Evolutionary conservation across 2,888 invertebrate species (phyloP).

Genomic region (Coelinius sp.): DNA sequence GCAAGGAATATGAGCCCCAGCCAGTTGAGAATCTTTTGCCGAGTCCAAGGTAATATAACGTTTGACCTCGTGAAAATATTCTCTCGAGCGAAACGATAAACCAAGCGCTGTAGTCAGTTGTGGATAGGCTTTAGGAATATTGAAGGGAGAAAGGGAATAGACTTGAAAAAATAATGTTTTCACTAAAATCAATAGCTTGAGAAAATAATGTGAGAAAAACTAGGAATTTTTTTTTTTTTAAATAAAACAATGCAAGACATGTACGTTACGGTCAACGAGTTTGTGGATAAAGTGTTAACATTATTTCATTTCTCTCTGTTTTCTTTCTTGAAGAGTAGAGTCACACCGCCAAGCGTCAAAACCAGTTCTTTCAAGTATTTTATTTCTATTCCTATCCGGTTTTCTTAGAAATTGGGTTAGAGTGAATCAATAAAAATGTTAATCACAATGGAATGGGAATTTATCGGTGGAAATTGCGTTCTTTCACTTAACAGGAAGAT

Average conservation of each 20-base stretch:
- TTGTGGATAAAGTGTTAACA: neutral
- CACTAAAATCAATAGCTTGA: too few relatives aligned
- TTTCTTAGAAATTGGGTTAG: conserved; percentile 51
- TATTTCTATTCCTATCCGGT: neutral
- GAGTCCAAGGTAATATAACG: conserved; percentile 2
- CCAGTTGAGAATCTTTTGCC: conserved; percentile 3
- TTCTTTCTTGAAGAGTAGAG: neutral
- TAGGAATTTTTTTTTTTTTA: too few relatives aligned
- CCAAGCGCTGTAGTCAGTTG: neutral
- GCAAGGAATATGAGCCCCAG: conserved; percentile 2
- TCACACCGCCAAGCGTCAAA: conserved; percentile 19
- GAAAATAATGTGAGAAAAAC: neutral
- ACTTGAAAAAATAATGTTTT: too few relatives aligned
- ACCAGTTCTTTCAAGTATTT: neutral
- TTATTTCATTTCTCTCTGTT: neutral
- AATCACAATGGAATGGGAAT: neutral
- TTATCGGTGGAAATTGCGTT: neutral
- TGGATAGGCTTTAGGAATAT: neutral
- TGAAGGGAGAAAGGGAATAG: conserved; percentile 1
- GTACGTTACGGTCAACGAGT: conserved; percentile 7
- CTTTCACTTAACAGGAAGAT: neutral
- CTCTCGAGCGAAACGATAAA: conserved; percentile 21
- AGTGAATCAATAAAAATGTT: conserved; percentile 21
- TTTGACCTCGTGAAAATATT: conserved; percentile 24
- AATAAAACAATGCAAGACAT: neutral